A percentile compares a stretch with the other conserved stretches of the same genome.
These are phyloP conservation scores for Dendrocopos noguchii DNA, from an alignment of 2,113 vertebrate species.

Conservation along the genomic window DNA sequence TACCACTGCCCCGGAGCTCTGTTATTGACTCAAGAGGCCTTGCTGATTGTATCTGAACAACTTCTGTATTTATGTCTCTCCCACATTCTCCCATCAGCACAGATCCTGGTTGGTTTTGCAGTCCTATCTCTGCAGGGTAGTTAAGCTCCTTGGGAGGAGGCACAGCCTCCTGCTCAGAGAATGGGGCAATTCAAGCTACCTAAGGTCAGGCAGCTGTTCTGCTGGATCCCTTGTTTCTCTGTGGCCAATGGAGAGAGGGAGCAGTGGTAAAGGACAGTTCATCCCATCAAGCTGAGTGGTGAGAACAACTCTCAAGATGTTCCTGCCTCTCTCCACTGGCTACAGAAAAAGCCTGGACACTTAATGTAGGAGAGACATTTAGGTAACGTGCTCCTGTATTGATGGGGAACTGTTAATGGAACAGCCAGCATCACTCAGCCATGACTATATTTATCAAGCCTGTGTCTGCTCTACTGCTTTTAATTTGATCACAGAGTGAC, in stretches of 20 bases:
- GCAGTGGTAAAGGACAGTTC: not conserved
- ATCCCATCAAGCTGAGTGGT: not conserved
- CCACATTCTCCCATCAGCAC: not conserved
- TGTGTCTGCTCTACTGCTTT: not conserved
- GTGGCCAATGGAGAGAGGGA: not conserved
- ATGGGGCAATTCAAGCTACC: not conserved
- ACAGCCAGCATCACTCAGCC: not conserved
- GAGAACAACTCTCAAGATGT: not conserved
- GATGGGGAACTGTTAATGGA: not conserved
- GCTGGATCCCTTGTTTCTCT: not conserved
- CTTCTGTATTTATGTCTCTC: not conserved
- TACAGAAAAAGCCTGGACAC: not conserved
- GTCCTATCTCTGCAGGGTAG: accelerated
- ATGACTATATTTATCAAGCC: not conserved
- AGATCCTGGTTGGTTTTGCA: not conserved
- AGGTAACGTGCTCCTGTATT: not conserved
- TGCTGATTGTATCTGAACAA: not conserved
- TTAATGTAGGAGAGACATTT: not conserved
- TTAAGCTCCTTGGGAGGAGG: not conserved
- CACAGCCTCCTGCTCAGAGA: not conserved
- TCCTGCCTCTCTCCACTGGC: not conserved
- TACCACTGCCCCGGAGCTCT: not conserved
- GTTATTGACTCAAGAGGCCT: not conserved
- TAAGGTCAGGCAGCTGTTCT: not conserved
- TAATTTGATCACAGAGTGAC: not conserved